Evolutionary conservation across 1,140 invertebrate species (phyloP).

Genomic region (Drosophila erecta): DNA sequence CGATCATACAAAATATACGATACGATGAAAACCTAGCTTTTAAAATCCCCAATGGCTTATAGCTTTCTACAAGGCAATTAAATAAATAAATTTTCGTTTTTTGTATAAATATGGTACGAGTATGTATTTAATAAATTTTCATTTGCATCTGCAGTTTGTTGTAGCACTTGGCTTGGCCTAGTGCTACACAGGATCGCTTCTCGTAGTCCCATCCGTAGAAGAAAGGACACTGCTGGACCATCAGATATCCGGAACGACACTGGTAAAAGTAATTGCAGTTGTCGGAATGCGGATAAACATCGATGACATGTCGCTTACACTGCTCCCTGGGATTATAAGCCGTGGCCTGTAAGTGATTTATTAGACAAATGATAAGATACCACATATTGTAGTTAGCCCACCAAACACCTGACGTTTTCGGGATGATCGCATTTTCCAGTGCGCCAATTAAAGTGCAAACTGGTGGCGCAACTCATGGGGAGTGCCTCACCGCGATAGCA

Average conservation of each 20-base stretch:
- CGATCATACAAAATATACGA: no score
- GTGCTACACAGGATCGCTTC: constrained; percentile 61
- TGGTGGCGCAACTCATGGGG: constrained; percentile 62
- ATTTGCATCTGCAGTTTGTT: constrained; percentile 19
- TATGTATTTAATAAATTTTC: constrained; percentile 16
- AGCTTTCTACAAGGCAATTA: no score
- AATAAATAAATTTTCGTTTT: neutral
- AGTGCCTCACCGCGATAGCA: constrained; percentile 69
- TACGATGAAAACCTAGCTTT: no score
- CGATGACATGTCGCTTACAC: constrained; percentile 62
- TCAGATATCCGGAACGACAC: constrained; percentile 64
- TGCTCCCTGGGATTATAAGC: constrained; percentile 56
- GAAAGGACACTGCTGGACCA: constrained; percentile 78
- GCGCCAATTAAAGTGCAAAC: constrained; percentile 67
- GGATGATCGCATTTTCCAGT: constrained; percentile 74
- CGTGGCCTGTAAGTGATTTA: constrained; percentile 30
- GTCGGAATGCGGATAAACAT: constrained; percentile 71
- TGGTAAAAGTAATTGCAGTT: constrained; percentile 81
- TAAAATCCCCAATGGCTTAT: no score
- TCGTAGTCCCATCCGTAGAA: constrained; percentile 75
- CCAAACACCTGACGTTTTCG: constrained; percentile 70
- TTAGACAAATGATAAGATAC: neutral
- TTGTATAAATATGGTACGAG: no score
- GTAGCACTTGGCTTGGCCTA: constrained; percentile 66
- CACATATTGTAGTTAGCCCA: constrained; percentile 15